These are phyloP conservation scores for Apogon talboti DNA, from an alignment of 2,797 vertebrate genomes.

Conservation along the genomic window DNA sequence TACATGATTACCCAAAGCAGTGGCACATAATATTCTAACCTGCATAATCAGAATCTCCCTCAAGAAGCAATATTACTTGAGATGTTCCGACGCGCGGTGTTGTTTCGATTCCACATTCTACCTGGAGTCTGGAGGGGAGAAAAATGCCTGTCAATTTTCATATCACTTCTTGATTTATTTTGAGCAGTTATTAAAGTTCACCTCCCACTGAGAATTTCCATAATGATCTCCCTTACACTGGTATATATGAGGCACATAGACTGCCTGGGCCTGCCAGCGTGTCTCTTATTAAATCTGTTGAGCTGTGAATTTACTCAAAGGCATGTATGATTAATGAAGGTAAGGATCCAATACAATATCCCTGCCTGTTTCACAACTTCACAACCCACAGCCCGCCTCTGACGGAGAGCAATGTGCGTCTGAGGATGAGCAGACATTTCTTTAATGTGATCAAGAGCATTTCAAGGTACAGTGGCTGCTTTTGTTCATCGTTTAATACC, in stretches of 20 bases:
- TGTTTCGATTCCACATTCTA: constrained; percentile 66
- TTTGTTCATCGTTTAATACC: constrained; percentile 26
- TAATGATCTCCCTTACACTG: constrained; percentile 73
- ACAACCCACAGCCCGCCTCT: constrained; percentile 26
- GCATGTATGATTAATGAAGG: constrained; percentile 79
- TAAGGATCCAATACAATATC: constrained; percentile 64
- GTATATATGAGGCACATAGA: constrained; percentile 55
- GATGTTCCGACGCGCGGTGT: constrained; percentile 53
- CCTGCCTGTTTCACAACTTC: constrained; percentile 48
- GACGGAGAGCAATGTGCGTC: neutral
- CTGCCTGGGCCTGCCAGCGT: constrained; percentile 49
- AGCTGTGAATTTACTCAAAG: constrained; percentile 78
- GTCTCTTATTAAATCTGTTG: constrained; percentile 78
- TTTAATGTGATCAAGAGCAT: constrained; percentile 18
- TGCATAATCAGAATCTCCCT: constrained; percentile 66
- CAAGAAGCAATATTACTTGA: constrained; percentile 71
- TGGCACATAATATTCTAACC: constrained; percentile 67
- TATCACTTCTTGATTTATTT: constrained; percentile 78
- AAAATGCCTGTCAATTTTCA: constrained; percentile 77
- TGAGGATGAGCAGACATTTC: constrained; percentile 12
- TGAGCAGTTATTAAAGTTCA: constrained; percentile 78
- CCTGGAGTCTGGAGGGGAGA: constrained; percentile 65
- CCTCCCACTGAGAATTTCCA: constrained; percentile 74
- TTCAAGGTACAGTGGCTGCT: neutral
- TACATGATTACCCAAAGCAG: constrained; percentile 68